These are phyloP conservation scores for Ligdia adustata DNA, from an alignment of 2,888 invertebrate genomes.

Conservation along the genomic window DNA sequence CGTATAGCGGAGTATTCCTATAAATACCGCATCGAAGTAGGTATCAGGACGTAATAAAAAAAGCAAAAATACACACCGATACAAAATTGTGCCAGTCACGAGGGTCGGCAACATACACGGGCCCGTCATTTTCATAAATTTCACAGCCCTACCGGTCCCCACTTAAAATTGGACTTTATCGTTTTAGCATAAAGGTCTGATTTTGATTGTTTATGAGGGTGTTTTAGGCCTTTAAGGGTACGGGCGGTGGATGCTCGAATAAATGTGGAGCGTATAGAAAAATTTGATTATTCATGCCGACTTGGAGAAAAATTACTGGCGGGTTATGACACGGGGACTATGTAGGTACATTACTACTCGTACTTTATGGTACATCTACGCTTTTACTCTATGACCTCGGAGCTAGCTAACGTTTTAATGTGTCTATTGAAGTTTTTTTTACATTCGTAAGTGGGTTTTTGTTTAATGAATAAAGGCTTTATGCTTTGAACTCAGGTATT, in stretches of 20 bases:
- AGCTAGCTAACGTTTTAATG: background rate
- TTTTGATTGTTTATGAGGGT: constrained; percentile 51
- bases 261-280: constrained; percentile 80
- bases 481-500: constrained; percentile 1
- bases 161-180: constrained; percentile 63
- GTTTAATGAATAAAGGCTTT: background rate
- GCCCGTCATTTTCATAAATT: constrained; percentile 76
- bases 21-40: constrained; percentile 37
- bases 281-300: constrained; percentile 83
- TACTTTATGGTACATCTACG: constrained; percentile 8
- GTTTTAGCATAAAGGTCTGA: constrained; percentile 55
- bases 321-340: constrained; percentile 58
- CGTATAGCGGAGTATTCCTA: constrained; percentile 22
- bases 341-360: constrained; percentile 9
- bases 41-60: constrained; percentile 71
- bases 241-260: constrained; percentile 53
- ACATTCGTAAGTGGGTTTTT: constrained; percentile 5
- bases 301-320: constrained; percentile 75
- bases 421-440: constrained; percentile 1
- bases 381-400: constrained; percentile 12
- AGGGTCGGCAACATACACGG: constrained; percentile 56
- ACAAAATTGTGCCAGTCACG: constrained; percentile 80
- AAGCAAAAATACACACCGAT: constrained; percentile 74
- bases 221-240: constrained; percentile 44
- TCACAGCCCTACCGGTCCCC: constrained; percentile 61